A percentile compares a stretch with the other conserved stretches of the same genome.
These are phyloP conservation scores for Nomada hirtipes DNA, from an alignment of 2,888 invertebrate species.

Conservation along the genomic window DNA sequence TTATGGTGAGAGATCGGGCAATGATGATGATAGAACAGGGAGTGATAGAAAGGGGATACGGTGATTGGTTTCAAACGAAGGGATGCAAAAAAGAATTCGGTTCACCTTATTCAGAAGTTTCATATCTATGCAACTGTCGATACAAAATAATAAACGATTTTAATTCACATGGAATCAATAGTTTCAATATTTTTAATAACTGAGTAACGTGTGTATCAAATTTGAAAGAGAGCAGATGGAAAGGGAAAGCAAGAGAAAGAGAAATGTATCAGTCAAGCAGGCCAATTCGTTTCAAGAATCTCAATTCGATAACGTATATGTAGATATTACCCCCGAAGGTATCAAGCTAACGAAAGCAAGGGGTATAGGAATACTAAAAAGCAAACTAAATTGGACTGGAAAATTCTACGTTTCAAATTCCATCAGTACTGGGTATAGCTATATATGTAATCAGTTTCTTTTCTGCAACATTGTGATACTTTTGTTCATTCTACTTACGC, in stretches of 20 bases:
- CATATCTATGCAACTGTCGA: too few species aligned
- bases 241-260: background rate
- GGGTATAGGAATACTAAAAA: background rate
- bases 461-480: background rate
- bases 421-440: background rate
- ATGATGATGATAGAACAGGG: too few species aligned
- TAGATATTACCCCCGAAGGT: background rate
- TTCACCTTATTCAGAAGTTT: too few species aligned
- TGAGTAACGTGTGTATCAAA: background rate
- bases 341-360: background rate
- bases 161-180: too few species aligned
- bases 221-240: background rate
- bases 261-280: background rate
- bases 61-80: too few species aligned
- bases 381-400: background rate
- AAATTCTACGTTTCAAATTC: background rate
- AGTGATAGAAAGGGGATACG: too few species aligned
- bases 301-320: background rate
- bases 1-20: too few species aligned
- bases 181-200: too few species aligned
- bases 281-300: constrained; percentile 27
- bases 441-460: background rate
- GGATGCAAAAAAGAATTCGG: too few species aligned
- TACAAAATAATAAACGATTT: too few species aligned
- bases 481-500: background rate